Evolutionary conservation across 1,140 invertebrate genomes (phyloP), one percentile per base, ranked within the genome.

Genomic region (Atta colombica): DNA sequence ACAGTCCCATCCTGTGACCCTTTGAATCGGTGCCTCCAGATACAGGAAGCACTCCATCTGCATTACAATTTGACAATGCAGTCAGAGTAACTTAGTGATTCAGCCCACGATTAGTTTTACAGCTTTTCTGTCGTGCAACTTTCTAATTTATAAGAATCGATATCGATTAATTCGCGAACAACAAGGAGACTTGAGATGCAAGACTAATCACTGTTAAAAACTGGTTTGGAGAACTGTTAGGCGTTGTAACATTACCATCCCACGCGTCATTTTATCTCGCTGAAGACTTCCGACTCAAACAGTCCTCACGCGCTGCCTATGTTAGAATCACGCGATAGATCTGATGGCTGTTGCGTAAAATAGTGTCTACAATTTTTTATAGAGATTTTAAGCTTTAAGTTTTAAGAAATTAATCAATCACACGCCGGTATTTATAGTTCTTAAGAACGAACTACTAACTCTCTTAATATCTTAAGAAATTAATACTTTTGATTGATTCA

Each of bases 1-100:
- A 6, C 99, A 98, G 95, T 99, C 99, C 96, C 98, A 99, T n/a
- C 99, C 99, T 66, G 98, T 97, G 3, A 99, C 98, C 93, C 99
- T 96, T 68, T 96, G 95, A 18, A 99, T 96, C 0, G 99, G 99
- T 8, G 99, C 98, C 95, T 99, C 99, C 82, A 99, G 96, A 94
- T 99, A 96, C 55, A 99, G 96, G 94, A 99, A 99, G 94, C 99
- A 99, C 91, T 99, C 97, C 91, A 98, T 97, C 98, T 99, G 6
- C 4, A 68, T 51, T 16, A 18, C 12, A 12, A 68, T 71, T 58
- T 71, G 18, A 39, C n/a, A 71, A n/a, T 10, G 10, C 16, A 4
- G 6, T 69, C 3, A 80, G 35, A 21, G 1, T n/a, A 2, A 60
- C 25, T 39, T 0, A 25, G 35, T 63, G 39, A 45, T 14, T 69